Conservation (phyloP, 2,797 vertebrate genomes). For the Premnoplex brunnescens region DNA sequence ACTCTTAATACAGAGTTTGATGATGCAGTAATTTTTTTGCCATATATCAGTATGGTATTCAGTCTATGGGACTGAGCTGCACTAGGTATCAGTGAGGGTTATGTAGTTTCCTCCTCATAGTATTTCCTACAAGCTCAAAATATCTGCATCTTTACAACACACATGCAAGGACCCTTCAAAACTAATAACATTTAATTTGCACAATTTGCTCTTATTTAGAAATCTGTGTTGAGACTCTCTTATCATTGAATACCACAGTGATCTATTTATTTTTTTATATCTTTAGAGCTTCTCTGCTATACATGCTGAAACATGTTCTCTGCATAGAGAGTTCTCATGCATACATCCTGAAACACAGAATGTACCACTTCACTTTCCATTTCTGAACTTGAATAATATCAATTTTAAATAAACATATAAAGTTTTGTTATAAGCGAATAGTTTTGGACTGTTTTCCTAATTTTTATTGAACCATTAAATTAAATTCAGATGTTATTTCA, state of each 20-base stretch:
- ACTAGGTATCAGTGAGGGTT: background rate
- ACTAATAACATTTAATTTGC: background rate
- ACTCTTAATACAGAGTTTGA: background rate
- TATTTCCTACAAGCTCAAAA: background rate
- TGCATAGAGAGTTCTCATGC: too few relatives aligned
- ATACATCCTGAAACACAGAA: background rate
- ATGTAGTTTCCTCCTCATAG: background rate
- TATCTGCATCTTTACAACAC: background rate
- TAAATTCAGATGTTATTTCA: background rate
- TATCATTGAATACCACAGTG: background rate
- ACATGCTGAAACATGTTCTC: background rate
- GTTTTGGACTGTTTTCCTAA: background rate
- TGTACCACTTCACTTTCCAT: background rate
- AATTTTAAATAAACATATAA: background rate
- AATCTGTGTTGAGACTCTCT: background rate
- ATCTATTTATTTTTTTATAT: background rate
- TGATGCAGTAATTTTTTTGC: background rate
- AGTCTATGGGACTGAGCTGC: background rate
- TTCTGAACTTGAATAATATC: background rate
- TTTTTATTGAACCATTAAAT: background rate
- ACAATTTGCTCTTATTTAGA: background rate
- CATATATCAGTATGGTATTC: background rate
- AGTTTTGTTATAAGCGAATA: background rate
- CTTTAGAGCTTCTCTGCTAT: background rate
- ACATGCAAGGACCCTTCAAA: background rate